Percentiles rank a stretch among this genome's conserved stretches.
Evolutionary conservation across 1,140 invertebrate genomes (phyloP).

Genomic region (Pseudomyrmex pallidus): DNA sequence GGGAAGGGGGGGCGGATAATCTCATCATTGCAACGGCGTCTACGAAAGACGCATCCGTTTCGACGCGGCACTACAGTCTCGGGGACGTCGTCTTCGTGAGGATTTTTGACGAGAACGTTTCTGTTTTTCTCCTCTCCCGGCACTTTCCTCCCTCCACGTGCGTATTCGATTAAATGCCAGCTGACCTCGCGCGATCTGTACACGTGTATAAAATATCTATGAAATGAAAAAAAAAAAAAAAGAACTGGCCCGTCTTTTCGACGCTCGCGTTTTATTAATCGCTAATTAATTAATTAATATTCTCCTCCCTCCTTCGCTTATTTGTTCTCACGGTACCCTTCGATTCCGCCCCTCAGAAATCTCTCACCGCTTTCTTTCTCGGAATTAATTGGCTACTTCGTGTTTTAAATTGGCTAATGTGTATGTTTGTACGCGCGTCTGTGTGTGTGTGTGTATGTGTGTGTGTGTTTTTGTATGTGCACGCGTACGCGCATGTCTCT

Average conservation of each 20-base stretch:
- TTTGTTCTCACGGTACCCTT: neutral
- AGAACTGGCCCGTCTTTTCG: slow-evolving; percentile 69
- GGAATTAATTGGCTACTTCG: slow-evolving; percentile 46
- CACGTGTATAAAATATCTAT: slow-evolving; percentile 60
- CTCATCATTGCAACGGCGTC: neutral
- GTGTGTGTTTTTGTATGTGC: neutral
- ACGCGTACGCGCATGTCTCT: slow-evolving; percentile 10
- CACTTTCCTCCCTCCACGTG: slow-evolving; percentile 40
- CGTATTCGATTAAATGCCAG: slow-evolving; percentile 50
- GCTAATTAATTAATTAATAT: slow-evolving; percentile 46
- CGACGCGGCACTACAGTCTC: neutral
- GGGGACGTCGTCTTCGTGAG: neutral
- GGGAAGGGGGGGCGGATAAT: neutral
- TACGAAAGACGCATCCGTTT: slow-evolving; percentile 5
- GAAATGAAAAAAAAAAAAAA: slow-evolving; percentile 54
- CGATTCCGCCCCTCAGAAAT: slow-evolving; percentile 42
- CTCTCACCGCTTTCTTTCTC: slow-evolving; percentile 16
- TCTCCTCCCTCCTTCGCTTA: slow-evolving; percentile 3
- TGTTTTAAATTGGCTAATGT: slow-evolving; percentile 33
- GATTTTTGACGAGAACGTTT: slow-evolving; percentile 2
- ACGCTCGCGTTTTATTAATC: slow-evolving; percentile 51
- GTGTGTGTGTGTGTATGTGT: neutral
- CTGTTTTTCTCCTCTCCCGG: neutral
- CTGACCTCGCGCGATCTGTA: slow-evolving; percentile 53
- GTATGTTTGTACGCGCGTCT: neutral